Evolutionary conservation across 2,888 invertebrate species (phyloP).

Genomic region (Oligia fasciuncula): DNA sequence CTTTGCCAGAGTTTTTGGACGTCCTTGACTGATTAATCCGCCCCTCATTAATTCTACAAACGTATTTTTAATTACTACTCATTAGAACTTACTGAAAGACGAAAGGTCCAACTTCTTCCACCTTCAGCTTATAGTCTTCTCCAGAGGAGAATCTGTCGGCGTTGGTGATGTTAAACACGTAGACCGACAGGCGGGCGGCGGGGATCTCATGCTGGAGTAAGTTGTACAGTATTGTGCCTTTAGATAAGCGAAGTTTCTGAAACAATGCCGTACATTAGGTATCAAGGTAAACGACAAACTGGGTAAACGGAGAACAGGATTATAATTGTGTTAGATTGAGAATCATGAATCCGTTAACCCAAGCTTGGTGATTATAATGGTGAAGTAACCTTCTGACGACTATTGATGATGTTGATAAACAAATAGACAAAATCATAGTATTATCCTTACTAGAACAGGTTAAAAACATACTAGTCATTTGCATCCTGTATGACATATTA

Average conservation of each 20-base stretch:
- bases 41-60: background rate
- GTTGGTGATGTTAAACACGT: conserved; percentile 95
- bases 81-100: conserved; percentile 92
- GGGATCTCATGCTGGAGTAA: conserved; percentile 92
- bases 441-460: background rate
- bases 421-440: no score
- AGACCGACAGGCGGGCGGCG: conserved; percentile 91
- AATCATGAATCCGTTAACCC: background rate
- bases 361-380: background rate
- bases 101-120: conserved; percentile 94
- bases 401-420: background rate
- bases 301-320: background rate
- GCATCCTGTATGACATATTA: no score
- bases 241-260: conserved; percentile 82
- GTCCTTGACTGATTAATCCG: background rate
- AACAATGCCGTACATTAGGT: conserved; percentile 10
- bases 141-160: conserved; percentile 91
- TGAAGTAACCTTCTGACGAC: background rate
- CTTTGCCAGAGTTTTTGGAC: background rate
- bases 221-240: conserved; percentile 90
- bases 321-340: background rate
- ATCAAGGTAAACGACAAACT: background rate
- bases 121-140: conserved; percentile 90
- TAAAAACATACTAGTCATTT: background rate
- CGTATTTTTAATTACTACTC: background rate